Evolutionary conservation across 1,140 invertebrate genomes (phyloP), one percentile per base, ranked within the genome.

Genomic region (Heliothis virescens): DNA sequence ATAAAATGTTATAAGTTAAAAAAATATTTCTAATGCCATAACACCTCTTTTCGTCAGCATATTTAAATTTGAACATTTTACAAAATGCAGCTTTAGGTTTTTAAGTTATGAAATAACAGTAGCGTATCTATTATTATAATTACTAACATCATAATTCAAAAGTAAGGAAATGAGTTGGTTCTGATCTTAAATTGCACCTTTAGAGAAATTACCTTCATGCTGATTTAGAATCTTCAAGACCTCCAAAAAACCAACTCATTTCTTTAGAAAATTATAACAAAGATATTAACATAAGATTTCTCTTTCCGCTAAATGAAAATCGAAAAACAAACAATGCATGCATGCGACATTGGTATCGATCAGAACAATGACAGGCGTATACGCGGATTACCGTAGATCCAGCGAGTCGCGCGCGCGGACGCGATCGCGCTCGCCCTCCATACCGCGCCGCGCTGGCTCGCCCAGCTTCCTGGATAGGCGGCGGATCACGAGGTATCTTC

Each of bases 391-490:
- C 89, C 90, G 90, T 89, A 91, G 92, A 90, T 91, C 89, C 85
- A 89, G 89, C 86, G 84, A 69, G 83, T 86, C 92, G 79, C 95
- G 96, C 83, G 96, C 96, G 60, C 96, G 74, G 95, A 96, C 95
- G 72, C 95, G 97, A 83, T 97, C 97, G 55, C 96, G 97, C 72
- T 98, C 98, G 59, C 97, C 97, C 11, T 98, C 98, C 29, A 98
- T 98, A 93, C 97, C 98, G 29, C 95, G 98, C 62, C 96, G 98
- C 82, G 96, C 97, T 83, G 98, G 98, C 41, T 99, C 98, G 59
- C 98, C 98, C 1, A 98, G 98, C 90, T 98, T 98, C 94, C 95
- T 98, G 50, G 98, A 99, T 89, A 96, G 98, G 87, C 95, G 98
- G 69, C 96, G 98, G 81, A 99, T 99, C 83, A 99, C 98, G 67